Evolutionary conservation across 2,888 invertebrate genomes (phyloP).

Genomic region (Leptogaster cylindrica): DNA sequence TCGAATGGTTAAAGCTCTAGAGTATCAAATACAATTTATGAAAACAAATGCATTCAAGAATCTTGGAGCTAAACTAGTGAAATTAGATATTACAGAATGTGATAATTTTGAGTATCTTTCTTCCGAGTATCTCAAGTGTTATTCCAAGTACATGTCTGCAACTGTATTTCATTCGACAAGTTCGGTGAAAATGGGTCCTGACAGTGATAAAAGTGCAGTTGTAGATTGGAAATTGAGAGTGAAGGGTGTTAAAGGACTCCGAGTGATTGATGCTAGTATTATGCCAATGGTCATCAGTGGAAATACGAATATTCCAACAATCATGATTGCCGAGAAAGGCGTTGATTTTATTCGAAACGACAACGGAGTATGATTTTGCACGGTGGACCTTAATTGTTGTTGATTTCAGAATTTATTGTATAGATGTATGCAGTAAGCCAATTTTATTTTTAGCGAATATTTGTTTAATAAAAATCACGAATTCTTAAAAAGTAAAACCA

Average conservation of each 20-base stretch:
- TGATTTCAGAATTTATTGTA: too few species aligned
- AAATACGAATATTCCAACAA: conserved; percentile 81
- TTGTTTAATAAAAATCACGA: too few species aligned
- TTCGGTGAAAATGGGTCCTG: conserved; percentile 81
- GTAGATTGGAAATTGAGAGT: conserved; percentile 75
- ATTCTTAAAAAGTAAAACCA: too few species aligned
- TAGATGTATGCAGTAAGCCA: too few species aligned
- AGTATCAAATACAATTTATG: neutral
- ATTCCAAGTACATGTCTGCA: neutral
- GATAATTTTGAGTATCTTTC: neutral
- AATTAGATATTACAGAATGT: neutral
- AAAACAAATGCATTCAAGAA: neutral
- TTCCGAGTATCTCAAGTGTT: neutral
- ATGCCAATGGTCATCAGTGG: conserved; percentile 82
- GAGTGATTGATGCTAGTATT: conserved; percentile 82
- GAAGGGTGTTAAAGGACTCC: conserved; percentile 70
- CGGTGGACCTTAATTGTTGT: too few species aligned
- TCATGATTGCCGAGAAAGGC: conserved; percentile 86
- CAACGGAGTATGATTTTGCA: too few species aligned
- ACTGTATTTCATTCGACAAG: conserved; percentile 58
- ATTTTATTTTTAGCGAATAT: too few species aligned
- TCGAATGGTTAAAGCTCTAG: neutral
- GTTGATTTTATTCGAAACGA: conserved; percentile 86
- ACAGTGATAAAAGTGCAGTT: conserved; percentile 67
- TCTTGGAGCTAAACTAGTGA: neutral